A percentile compares a stretch with the other conserved stretches of the same genome.
Evolutionary conservation across 2,113 vertebrate species (phyloP).

Genomic region (Rousettus leschenaultii): DNA sequence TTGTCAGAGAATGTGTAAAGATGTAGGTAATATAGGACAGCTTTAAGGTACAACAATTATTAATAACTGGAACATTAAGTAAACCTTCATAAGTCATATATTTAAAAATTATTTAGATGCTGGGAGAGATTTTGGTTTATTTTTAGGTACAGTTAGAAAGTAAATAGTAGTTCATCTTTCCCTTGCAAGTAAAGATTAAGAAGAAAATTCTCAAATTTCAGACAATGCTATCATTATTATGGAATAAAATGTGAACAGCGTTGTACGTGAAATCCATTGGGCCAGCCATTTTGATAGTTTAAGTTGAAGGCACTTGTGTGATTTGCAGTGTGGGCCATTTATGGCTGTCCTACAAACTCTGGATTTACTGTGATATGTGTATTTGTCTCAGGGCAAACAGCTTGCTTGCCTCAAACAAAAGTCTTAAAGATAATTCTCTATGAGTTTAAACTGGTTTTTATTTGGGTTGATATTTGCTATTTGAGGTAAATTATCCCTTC

Average conservation of each 20-base stretch:
- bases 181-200: background rate
- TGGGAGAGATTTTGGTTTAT: background rate
- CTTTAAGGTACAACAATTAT: background rate
- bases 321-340: background rate
- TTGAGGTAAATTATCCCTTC: constrained; percentile 8
- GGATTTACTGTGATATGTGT: background rate
- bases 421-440: constrained; percentile 21
- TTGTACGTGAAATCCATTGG: background rate
- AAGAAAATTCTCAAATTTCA: constrained; percentile 43
- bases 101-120: constrained; percentile 23
- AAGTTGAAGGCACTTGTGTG: background rate
- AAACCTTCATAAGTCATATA: background rate
- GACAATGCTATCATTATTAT: background rate
- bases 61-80: background rate
- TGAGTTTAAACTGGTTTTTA: constrained; percentile 24
- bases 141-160: background rate
- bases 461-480: constrained; percentile 11
- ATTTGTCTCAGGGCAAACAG: constrained; percentile 10
- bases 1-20: background rate
- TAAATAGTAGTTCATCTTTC: background rate
- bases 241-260: background rate
- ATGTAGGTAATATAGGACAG: background rate
- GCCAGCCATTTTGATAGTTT: background rate
- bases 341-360: background rate
- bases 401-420: background rate